These are phyloP conservation scores for Gallinago solitaria DNA, from an alignment of 2,797 vertebrate genomes.

Conservation along the genomic window DNA sequence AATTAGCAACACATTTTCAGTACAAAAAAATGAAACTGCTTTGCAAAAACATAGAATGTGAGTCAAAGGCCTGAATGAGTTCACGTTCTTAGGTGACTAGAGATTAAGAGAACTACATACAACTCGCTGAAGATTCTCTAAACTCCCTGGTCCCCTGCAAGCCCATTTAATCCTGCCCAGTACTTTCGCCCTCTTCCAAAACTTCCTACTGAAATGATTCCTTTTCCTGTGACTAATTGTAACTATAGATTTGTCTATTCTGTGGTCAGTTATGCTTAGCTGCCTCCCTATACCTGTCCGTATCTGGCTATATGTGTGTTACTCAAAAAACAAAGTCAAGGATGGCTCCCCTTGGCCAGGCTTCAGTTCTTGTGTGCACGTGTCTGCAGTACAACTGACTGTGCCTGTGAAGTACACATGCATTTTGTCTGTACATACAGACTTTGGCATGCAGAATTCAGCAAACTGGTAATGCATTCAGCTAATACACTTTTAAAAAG, in stretches of 20 bases:
- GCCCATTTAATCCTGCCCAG: neutral
- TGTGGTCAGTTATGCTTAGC: conserved; percentile 51
- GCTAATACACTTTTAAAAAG: neutral
- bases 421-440: neutral
- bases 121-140: neutral
- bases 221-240: neutral
- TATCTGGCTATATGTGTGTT: conserved; percentile 10
- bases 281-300: neutral
- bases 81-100: neutral
- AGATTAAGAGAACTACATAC: neutral
- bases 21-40: neutral
- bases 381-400: conserved; percentile 16
- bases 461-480: neutral
- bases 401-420: neutral
- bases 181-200: neutral
- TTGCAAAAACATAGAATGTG: neutral
- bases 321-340: neutral
- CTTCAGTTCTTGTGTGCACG: neutral
- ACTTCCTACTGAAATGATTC: neutral
- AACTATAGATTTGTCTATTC: neutral
- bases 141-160: neutral
- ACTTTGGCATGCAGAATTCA: neutral
- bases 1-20: neutral
- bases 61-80: neutral
- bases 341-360: conserved; percentile 29